Base-by-base conservation (phyloP, 2,113 vertebrate species). In the Isichthys henryi region DNA sequence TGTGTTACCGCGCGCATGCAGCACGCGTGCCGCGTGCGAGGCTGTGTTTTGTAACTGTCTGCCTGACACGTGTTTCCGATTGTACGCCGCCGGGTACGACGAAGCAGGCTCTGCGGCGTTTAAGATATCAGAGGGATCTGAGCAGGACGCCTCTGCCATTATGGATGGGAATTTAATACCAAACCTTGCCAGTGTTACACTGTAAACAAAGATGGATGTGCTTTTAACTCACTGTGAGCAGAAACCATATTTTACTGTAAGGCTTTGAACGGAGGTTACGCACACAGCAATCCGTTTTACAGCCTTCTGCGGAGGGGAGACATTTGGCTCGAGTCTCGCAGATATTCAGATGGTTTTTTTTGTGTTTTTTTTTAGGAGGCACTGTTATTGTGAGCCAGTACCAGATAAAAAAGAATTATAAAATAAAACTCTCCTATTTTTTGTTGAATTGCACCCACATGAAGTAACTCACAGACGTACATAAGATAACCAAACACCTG, bases 21-120 rank as follows among this genome's bases (percentile, higher is more conserved):
- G 21, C 45, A 8, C 91, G 86, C 90, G 84, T 90, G 89, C 89
- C 84, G 93, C 92, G 91, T 95, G 91, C 93, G 94, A 95, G 92
- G 93, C 92, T 88, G 90, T 94, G 94, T 95, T 95, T 95, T 95
- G 92, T 94, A 93, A 94, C 94, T 93, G 93, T 93, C 93, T 92
- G 91, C 91, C 77, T 90, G 90, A 82, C 89, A 88, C 86, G 90
- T 35, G 89, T 91, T 89, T 84, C 77, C 89, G 70, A 88, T 91
- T 90, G 88, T 86, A 50, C 27, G 15, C 87, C 86, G 93, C 92
- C 93, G 93, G 93, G 93, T 91, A 91, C 74, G 92, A 92, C 90
- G 89, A 87, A 58, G 17, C 90, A 93, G 90, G 92, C 92, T 91
- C 92, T 91, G 92, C 39, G 84, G 94, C 93, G 95, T 94, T 95